Evolutionary conservation across 2,113 vertebrate species (phyloP).

Genomic region (Dendrocopos noguchii): DNA sequence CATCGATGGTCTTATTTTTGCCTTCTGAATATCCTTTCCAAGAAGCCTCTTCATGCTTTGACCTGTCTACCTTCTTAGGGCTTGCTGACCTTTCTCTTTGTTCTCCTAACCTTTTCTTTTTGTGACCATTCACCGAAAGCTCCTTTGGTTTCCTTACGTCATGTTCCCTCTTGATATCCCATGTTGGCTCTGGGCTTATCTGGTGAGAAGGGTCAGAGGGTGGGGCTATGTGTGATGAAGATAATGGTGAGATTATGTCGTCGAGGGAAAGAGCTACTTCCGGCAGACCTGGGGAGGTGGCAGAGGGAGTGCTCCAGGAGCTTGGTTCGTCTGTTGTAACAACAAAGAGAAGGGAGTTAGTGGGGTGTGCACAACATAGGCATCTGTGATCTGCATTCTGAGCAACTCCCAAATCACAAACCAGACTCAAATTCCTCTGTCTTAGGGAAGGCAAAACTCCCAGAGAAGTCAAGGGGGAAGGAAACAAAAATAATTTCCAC

Average conservation of each 20-base stretch:
- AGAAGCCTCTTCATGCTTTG: constrained; percentile 78
- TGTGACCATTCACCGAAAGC: constrained; percentile 81
- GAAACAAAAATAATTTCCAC: neutral
- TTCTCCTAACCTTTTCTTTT: constrained; percentile 85
- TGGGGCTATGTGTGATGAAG: constrained; percentile 91
- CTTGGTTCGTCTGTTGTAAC: constrained; percentile 88
- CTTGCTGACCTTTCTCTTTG: constrained; percentile 85
- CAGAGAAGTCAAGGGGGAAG: neutral
- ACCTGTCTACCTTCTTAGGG: constrained; percentile 83
- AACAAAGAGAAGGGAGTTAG: constrained; percentile 62
- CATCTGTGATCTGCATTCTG: neutral
- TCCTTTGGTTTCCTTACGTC: constrained; percentile 85
- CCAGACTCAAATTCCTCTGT: neutral
- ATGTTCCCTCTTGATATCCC: constrained; percentile 83
- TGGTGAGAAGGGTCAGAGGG: constrained; percentile 89
- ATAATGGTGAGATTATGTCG: constrained; percentile 88
- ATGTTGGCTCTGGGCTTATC: constrained; percentile 86
- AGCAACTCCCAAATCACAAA: neutral
- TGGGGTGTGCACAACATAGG: neutral
- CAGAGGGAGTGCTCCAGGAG: constrained; percentile 92
- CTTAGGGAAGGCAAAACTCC: neutral
- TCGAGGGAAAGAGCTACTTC: constrained; percentile 92
- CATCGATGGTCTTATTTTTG: constrained; percentile 80
- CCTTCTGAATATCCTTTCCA: constrained; percentile 78
- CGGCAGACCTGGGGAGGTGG: constrained; percentile 95